Evolutionary conservation across 1,140 invertebrate species (phyloP).

Genomic region (Drosophila mayri): DNA sequence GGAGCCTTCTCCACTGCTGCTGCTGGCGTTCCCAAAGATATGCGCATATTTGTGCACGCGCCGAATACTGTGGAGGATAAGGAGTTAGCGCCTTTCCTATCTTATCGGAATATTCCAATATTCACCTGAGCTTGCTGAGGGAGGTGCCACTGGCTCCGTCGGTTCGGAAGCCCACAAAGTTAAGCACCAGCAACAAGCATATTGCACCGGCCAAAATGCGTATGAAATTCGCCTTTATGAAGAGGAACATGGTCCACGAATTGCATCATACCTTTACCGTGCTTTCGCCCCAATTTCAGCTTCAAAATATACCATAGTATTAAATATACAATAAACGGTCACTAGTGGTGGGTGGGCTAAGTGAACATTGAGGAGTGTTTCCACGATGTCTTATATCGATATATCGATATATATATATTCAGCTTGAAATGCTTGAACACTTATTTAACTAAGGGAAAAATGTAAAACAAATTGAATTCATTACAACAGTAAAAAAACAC

Average conservation of each 20-base stretch:
- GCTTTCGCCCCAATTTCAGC: slow-evolving; percentile 1
- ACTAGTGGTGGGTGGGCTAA: background rate
- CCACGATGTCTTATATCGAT: background rate
- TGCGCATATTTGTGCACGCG: slow-evolving; percentile 78
- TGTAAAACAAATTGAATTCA: too few species aligned
- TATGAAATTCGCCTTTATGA: slow-evolving; percentile 75
- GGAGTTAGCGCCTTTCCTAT: background rate
- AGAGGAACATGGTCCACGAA: slow-evolving; percentile 65
- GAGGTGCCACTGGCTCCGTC: slow-evolving; percentile 58
- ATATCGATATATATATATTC: background rate
- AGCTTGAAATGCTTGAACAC: too few species aligned
- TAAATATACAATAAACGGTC: slow-evolving; percentile 9
- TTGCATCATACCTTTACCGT: slow-evolving; percentile 64
- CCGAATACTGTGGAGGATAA: slow-evolving; percentile 47
- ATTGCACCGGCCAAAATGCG: slow-evolving; percentile 65
- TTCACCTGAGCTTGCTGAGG: slow-evolving; percentile 74
- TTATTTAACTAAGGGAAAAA: too few species aligned
- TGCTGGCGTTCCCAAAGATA: slow-evolving; percentile 55
- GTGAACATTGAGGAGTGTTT: background rate
- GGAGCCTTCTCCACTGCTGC: background rate
- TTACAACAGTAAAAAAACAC: too few species aligned
- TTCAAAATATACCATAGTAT: slow-evolving; percentile 7
- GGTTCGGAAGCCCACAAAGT: slow-evolving; percentile 68
- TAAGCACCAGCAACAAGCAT: slow-evolving; percentile 70
- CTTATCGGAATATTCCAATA: background rate